These are phyloP conservation scores for Tragelaphus strepsiceros DNA, from an alignment of 2,113 vertebrate species.

Conservation along the genomic window DNA sequence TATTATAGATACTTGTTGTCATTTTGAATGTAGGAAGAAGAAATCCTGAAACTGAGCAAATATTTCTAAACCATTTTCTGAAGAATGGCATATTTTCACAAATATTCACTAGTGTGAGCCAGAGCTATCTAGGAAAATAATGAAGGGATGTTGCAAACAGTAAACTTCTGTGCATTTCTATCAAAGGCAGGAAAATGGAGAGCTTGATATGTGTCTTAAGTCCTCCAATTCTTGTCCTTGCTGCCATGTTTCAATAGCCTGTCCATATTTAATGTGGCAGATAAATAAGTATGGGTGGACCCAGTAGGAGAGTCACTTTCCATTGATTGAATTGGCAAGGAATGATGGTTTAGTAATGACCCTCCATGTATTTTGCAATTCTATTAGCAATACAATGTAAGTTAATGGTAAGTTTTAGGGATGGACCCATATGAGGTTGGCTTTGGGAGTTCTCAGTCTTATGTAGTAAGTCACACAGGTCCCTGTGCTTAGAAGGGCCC, in stretches of 20 bases:
- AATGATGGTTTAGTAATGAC: slow-evolving; percentile 7
- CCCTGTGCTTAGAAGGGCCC: background rate
- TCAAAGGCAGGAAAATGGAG: slow-evolving; percentile 56
- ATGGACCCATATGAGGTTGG: background rate
- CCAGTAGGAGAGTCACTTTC: background rate
- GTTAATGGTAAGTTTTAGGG: background rate
- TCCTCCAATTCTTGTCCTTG: background rate
- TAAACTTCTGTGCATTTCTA: slow-evolving; percentile 17
- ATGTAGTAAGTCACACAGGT: background rate
- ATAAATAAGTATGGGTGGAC: slow-evolving; percentile 59
- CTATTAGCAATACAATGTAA: slow-evolving; percentile 25
- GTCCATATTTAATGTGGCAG: slow-evolving; percentile 56
- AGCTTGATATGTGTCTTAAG: slow-evolving; percentile 44
- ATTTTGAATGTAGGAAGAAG: slow-evolving; percentile 20
- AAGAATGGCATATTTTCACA: slow-evolving; percentile 11
- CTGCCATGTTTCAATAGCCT: slow-evolving; percentile 42
- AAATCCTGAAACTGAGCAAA: background rate
- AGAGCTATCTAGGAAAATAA: slow-evolving; percentile 27
- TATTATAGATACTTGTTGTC: background rate
- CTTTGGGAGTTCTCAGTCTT: background rate
- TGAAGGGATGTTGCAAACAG: slow-evolving; percentile 44
- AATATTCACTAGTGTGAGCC: background rate
- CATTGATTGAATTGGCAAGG: slow-evolving; percentile 23
- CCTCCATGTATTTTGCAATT: background rate
- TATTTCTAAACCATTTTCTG: background rate